Percentiles rank a stretch among this genome's conserved stretches.
Conservation (phyloP, 2,113 vertebrate genomes). For the Pedetes capensis region DNA sequence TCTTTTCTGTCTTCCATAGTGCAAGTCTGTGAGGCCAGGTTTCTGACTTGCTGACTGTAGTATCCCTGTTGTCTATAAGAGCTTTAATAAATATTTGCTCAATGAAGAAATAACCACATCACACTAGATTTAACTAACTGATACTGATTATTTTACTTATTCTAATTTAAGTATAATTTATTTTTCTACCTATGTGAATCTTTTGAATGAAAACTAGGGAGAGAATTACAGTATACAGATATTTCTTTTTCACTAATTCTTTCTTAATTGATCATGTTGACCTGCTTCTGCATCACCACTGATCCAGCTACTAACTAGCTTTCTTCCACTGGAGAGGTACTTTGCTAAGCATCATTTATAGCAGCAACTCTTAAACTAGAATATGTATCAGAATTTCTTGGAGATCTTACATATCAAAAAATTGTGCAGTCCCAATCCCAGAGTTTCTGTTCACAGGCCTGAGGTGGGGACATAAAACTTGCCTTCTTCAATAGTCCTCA, state of each 20-base stretch:
- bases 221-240: not conserved
- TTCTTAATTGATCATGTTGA: not conserved
- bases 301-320: not conserved
- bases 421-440: not conserved
- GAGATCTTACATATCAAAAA: not conserved
- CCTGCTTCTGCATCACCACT: not conserved
- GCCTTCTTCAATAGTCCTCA: not conserved
- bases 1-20: not conserved
- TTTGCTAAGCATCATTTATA: not conserved
- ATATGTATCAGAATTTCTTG: not conserved
- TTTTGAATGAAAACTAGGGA: not conserved
- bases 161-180: not conserved
- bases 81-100: not conserved
- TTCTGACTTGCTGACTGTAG: not conserved
- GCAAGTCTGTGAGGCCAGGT: not conserved
- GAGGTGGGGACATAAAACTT: no score
- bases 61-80: not conserved
- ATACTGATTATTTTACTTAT: not conserved
- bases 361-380: not conserved
- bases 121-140: not conserved
- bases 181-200: not conserved
- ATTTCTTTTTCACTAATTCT: not conserved
- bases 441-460: no score
- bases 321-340: not conserved
- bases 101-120: not conserved